Evolutionary conservation across 2,797 vertebrate species (phyloP), one percentile per base, ranked within the genome.

Genomic region (Basileuterus tristriatus): DNA sequence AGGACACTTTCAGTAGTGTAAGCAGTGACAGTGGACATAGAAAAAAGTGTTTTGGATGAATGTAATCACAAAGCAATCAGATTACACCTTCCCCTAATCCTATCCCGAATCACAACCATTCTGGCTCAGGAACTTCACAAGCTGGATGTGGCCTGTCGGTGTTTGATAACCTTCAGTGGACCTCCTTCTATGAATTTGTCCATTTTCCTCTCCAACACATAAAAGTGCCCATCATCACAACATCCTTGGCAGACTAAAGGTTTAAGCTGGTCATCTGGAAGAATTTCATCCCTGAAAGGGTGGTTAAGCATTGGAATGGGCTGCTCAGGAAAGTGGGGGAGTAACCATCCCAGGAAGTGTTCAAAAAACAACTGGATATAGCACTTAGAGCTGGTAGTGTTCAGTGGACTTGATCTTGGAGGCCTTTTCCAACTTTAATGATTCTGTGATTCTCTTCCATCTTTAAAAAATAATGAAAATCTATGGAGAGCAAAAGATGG

Each of bases 351-450:
- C 14, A 50, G 50, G 12, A 34, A 58, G 8, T 16, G 12, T 13
- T 63, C 24, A 26, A 30, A 37, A 44, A 76, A 39, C 0, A 0
- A 44, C 29, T 26, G 12, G 29, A 34, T 30, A 8, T 44, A 29
- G 43, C 27, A 58, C 17, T 34, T 50, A 39, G 24, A 26, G 23
- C 9, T 44, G 24, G 17, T 34, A 36, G 12, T 50, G n/a, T 44
- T 44, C 3, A 4, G 19, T 11, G n/a, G 39, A 70, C 20, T 46
- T 64, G 8, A 70, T 26, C 56, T 50, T 64, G 29, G n/a, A 30
- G 24, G 24, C 37, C 37, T 70, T 77, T 44, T 63, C 43, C 37
- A 83, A 15, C 8, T 16, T n/a, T 15, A 53, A 27, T 27, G 30
- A 47, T 32, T 36, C 34, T 30, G 34, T 76, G 43, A 44, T 44